Evolutionary conservation across 2,113 vertebrate genomes (phyloP).

Genomic region (Tinamus guttatus): DNA sequence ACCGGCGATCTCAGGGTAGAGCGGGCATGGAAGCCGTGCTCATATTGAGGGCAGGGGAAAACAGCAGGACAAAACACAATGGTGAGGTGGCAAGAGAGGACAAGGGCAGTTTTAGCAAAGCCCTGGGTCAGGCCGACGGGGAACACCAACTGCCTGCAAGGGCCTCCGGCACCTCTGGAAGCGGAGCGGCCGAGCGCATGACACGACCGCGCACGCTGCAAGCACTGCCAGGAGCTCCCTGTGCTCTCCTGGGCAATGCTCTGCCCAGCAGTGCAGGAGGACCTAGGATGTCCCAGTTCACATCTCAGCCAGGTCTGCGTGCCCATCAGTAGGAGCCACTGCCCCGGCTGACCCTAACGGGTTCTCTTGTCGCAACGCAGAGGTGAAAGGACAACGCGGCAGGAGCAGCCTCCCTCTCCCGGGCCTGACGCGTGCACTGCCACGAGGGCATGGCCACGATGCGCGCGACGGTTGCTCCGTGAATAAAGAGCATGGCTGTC

Average conservation of each 20-base stretch:
- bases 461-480: slow-evolving; percentile 17
- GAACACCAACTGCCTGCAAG: not conserved
- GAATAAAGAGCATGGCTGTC: slow-evolving; percentile 74
- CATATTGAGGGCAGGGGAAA: not conserved
- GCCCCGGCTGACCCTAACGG: slow-evolving; percentile 52
- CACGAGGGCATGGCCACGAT: not conserved
- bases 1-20: not conserved
- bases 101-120: not conserved
- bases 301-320: not conserved
- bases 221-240: not conserved
- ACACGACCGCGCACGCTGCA: not conserved
- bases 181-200: accelerated
- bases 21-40: not conserved
- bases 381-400: slow-evolving; percentile 41
- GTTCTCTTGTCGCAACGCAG: slow-evolving; percentile 22
- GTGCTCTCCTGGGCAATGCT: not conserved
- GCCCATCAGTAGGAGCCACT: slow-evolving; percentile 23
- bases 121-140: not conserved
- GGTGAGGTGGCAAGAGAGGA: not conserved
- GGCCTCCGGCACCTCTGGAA: not conserved
- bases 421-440: not conserved
- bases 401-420: slow-evolving; percentile 13
- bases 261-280: not conserved
- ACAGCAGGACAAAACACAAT: not conserved
- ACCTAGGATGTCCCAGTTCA: slow-evolving; percentile 4